Percentiles rank a stretch among this genome's conserved stretches.
These are phyloP conservation scores for Oscheius sp. DNA, from an alignment of 1,140 invertebrate species.

Conservation along the genomic window DNA sequence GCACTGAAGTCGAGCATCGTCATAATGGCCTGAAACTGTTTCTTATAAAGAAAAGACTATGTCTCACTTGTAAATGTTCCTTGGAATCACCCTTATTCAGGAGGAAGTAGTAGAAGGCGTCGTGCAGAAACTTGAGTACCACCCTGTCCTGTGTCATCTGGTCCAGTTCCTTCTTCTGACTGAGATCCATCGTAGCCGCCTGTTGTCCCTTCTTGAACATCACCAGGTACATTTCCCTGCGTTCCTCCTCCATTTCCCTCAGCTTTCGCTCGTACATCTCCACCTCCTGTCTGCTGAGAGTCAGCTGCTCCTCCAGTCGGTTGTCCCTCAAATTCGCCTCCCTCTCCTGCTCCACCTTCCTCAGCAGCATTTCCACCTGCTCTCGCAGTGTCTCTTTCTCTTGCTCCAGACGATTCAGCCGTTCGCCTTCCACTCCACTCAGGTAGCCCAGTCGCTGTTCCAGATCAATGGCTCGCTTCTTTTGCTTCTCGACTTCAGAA, in stretches of 20 bases:
- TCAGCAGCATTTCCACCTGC: constrained; percentile 5
- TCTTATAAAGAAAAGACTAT: neutral
- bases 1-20: constrained; percentile 59
- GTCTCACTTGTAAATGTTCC: constrained; percentile 46
- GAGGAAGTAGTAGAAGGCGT: constrained; percentile 60
- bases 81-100: constrained; percentile 54
- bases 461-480: too few relatives aligned
- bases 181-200: constrained; percentile 48
- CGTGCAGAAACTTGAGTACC: constrained; percentile 55
- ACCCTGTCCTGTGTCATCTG: constrained; percentile 56
- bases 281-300: constrained; percentile 43
- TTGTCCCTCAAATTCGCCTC: neutral
- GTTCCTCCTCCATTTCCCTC: constrained; percentile 54
- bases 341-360: neutral
- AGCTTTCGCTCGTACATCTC: constrained; percentile 59
- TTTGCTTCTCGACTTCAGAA: constrained; percentile 6
- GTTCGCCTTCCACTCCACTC: neutral
- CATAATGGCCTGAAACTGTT: constrained; percentile 51
- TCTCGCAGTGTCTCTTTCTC: constrained; percentile 24
- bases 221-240: constrained; percentile 57
- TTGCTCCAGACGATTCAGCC: neutral
- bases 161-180: constrained; percentile 50
- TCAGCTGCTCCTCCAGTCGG: constrained; percentile 36
- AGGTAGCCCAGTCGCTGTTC: neutral
- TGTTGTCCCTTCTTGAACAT: constrained; percentile 61